Base-by-base conservation (phyloP, 2,888 invertebrate genomes). In the Acronicta aceris region DNA sequence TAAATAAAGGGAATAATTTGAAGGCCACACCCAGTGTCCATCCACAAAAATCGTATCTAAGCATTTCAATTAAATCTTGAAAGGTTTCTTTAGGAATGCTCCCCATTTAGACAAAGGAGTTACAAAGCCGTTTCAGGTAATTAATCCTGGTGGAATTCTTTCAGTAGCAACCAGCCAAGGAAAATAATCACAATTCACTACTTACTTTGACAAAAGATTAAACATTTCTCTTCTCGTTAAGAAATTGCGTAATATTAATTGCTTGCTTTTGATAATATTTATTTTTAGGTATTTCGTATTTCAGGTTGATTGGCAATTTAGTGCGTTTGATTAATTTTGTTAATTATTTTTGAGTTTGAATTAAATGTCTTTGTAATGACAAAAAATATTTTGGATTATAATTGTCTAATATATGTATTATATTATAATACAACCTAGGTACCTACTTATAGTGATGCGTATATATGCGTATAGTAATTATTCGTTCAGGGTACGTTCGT, bases 131-230 rank as follows among this genome's bases (percentile, higher is more conserved):
- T 83, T 85, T 86, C 87, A 89, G 89, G 89, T 89, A 89, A 90
- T 90, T 90, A 90, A 89, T 89, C 90, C 88, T 83, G 71, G 78
- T 78, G 85, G 89, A 88, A 90, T 90, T 90, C 89, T 90, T 89
- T 87, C 82, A 81, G 80, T 67, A 73, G 79, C 83, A 79, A 82
- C 79, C 83, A 84, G 78, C 84, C 75, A 81, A 77, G 81, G 82
- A 86, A 86, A 86, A 85, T 86, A 84, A 86, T 86, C 81, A 82
- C 83, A 77, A 85, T 82, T 75, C 71, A 79, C 79, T 78, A 79
- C 74, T 78, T 61, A 63, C 75, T 76, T 78, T 81, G 78, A 82
- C 81, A 82, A 82, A 78, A 82, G 80, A 82, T 81, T 78, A 79
- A 84, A 81, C 75, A 79, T 76, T 78, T 79, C 76, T 79, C 68